Conservation (phyloP, 1,140 invertebrate genomes). For the Agraylea sexmaculata region DNA sequence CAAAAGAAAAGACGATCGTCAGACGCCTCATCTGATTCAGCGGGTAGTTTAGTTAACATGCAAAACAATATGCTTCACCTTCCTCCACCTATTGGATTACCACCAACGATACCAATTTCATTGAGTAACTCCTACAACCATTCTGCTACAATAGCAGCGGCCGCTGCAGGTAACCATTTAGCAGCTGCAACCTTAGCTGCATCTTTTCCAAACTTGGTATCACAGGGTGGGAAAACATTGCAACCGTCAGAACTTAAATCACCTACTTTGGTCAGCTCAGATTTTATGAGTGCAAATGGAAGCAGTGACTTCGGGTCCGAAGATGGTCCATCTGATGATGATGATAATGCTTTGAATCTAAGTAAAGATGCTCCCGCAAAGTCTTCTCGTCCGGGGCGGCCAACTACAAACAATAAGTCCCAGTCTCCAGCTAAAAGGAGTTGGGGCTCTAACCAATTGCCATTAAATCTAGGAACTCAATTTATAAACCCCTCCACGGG, state of each 20-base stretch:
- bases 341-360: slow-evolving; percentile 61
- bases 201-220: slow-evolving; percentile 23
- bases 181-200: slow-evolving; percentile 32
- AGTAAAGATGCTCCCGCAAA: slow-evolving; percentile 44
- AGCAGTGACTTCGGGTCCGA: slow-evolving; percentile 28
- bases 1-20: slow-evolving; percentile 35
- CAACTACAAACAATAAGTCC: slow-evolving; percentile 55
- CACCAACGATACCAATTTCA: slow-evolving; percentile 40
- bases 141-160: slow-evolving; percentile 42
- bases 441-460: slow-evolving; percentile 72
- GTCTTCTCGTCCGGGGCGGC: slow-evolving; percentile 32
- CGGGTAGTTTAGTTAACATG: slow-evolving; percentile 47
- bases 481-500: slow-evolving; percentile 85
- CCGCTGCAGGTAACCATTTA: slow-evolving; percentile 32
- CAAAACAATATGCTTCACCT: slow-evolving; percentile 42
- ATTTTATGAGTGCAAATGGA: slow-evolving; percentile 29
- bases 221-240: slow-evolving; percentile 11
- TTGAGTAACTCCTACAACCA: slow-evolving; percentile 40
- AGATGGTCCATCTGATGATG: slow-evolving; percentile 48
- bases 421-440: slow-evolving; percentile 81
- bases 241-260: slow-evolving; percentile 25
- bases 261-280: slow-evolving; percentile 25
- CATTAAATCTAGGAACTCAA: slow-evolving; percentile 76
- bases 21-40: slow-evolving; percentile 31
- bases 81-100: slow-evolving; percentile 49